Conservation (phyloP, 2,797 vertebrate species). For the Sebastes oblongus region DNA sequence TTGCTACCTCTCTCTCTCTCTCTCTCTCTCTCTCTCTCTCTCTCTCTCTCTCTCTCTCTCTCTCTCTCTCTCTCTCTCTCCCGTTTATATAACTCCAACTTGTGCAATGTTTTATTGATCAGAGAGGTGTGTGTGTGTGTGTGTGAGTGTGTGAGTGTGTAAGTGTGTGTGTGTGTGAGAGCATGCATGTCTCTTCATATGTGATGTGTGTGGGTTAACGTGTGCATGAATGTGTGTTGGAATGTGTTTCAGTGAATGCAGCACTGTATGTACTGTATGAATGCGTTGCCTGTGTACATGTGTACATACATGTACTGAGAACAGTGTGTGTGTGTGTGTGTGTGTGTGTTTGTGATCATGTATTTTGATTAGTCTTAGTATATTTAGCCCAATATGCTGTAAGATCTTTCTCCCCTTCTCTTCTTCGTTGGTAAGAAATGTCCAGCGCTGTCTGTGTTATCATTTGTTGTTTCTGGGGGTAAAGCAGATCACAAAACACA, state of each 20-base stretch:
- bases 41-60: background rate
- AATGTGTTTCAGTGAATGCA: background rate
- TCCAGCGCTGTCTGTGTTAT: background rate
- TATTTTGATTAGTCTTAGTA: background rate
- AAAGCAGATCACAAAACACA: too few species aligned
- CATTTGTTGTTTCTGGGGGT: too few species aligned
- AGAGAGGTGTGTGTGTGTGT: background rate
- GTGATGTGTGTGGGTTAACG: background rate
- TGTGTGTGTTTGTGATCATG: background rate
- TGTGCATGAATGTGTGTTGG: background rate
- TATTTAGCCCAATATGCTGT: background rate
- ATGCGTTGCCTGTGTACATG: background rate
- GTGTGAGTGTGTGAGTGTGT: too few species aligned
- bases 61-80: background rate
- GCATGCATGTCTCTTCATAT: background rate
- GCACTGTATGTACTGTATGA: background rate
- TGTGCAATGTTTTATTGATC: slow-evolving; percentile 50
- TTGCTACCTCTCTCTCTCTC: background rate
- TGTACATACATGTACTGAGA: background rate
- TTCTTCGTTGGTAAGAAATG: background rate
- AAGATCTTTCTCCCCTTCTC: background rate
- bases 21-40: background rate
- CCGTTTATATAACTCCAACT: slow-evolving; percentile 43
- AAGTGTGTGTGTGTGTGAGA: too few species aligned
- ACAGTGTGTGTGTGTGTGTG: too few species aligned